Evolutionary conservation across 2,888 invertebrate species (phyloP).

Genomic region (Thymelicus sylvestris): DNA sequence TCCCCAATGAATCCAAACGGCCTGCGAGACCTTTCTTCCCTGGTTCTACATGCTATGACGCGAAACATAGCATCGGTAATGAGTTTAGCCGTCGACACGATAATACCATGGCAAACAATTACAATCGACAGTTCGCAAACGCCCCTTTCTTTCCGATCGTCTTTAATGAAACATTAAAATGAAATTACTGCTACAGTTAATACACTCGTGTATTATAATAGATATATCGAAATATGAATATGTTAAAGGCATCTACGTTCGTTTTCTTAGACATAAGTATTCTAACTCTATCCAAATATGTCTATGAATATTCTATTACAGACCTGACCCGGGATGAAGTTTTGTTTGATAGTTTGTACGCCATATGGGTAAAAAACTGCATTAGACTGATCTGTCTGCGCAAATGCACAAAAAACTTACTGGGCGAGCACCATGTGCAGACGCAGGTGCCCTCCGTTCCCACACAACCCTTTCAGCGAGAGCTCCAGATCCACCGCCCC

Average conservation of each 20-base stretch:
- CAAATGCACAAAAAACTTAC: slow-evolving; percentile 77
- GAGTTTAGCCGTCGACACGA: slow-evolving; percentile 71
- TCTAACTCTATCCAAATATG: not conserved
- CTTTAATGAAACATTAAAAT: slow-evolving; percentile 54
- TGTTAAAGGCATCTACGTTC: not conserved
- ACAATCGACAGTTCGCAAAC: slow-evolving; percentile 75
- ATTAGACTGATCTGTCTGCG: slow-evolving; percentile 77
- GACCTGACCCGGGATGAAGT: slow-evolving; percentile 30
- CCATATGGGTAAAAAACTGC: slow-evolving; percentile 76
- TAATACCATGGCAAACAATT: slow-evolving; percentile 78
- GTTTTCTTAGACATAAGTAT: not conserved
- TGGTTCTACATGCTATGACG: slow-evolving; percentile 58
- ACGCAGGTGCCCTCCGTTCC: slow-evolving; percentile 85
- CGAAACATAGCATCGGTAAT: slow-evolving; percentile 71
- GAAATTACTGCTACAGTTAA: not conserved
- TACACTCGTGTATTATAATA: not conserved
- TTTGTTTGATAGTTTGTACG: slow-evolving; percentile 44
- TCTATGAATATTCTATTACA: not conserved
- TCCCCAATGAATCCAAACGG: slow-evolving; percentile 21
- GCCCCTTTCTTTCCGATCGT: slow-evolving; percentile 57
- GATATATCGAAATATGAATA: not conserved
- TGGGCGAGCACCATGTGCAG: slow-evolving; percentile 81
- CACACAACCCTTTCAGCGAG: slow-evolving; percentile 84
- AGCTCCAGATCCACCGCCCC: slow-evolving; percentile 66
- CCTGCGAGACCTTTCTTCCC: slow-evolving; percentile 50